These are phyloP conservation scores for Beris chalybata DNA, from an alignment of 2,888 invertebrate species.

Conservation along the genomic window DNA sequence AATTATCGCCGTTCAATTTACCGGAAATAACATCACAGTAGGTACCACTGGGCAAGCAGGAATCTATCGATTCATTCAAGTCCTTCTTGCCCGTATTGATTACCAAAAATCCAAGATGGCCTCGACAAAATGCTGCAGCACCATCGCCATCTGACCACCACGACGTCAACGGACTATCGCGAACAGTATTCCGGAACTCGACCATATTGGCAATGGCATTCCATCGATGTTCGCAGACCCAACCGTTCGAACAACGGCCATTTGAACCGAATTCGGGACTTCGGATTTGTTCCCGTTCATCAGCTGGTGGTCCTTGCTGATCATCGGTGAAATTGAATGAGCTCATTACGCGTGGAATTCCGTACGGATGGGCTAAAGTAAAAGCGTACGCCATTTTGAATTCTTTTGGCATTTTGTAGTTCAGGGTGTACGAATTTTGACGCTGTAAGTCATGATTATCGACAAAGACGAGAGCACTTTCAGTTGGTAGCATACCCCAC, in stretches of 20 bases:
- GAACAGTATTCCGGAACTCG: conserved; percentile 66
- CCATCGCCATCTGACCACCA: conserved; percentile 78
- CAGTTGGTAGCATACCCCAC: conserved; percentile 66
- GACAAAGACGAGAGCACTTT: conserved; percentile 69
- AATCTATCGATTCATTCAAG: conserved; percentile 57
- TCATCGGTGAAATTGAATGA: conserved; percentile 65
- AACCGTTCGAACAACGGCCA: conserved; percentile 61
- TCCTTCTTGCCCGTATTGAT: conserved; percentile 46
- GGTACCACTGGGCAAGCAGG: conserved; percentile 62
- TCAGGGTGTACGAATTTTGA: conserved; percentile 63
- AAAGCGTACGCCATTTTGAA: conserved; percentile 78
- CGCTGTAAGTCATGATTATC: conserved; percentile 88
- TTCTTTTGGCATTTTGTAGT: conserved; percentile 63
- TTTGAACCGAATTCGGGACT: conserved; percentile 64
- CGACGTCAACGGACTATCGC: conserved; percentile 58
- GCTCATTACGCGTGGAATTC: conserved; percentile 76
- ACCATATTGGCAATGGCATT: conserved; percentile 73
- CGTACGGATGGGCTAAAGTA: conserved; percentile 74
- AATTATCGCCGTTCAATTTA: conserved; percentile 47
- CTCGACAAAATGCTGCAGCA: conserved; percentile 78
- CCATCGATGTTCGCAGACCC: conserved; percentile 80
- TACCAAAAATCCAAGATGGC: conserved; percentile 56
- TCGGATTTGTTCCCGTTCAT: conserved; percentile 56
- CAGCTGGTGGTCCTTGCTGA: conserved; percentile 62
- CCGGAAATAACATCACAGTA: conserved; percentile 74